Conservation (phyloP, 2,797 vertebrate species). For the Dendrocincla fuliginosa region DNA sequence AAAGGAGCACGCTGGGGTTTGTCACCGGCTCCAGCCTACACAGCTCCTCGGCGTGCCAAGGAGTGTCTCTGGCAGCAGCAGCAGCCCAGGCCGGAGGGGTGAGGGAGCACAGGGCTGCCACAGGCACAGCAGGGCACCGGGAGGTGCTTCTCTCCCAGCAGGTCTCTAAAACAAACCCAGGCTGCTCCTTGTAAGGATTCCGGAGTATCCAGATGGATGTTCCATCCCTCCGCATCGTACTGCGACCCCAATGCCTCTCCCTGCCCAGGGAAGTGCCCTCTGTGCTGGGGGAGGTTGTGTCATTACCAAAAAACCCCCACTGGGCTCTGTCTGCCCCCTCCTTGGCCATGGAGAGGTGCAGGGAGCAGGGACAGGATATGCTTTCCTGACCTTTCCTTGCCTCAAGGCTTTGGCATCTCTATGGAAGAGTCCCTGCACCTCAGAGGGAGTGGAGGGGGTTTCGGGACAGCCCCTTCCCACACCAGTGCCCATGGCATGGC, state of each 20-base stretch:
- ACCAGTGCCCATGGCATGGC: accelerated
- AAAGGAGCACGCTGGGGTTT: conserved; percentile 15
- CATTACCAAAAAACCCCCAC: background rate
- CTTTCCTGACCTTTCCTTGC: background rate
- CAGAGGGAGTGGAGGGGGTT: background rate
- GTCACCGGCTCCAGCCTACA: conserved; percentile 31
- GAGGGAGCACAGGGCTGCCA: background rate
- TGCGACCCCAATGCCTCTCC: accelerated
- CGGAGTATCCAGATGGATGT: background rate
- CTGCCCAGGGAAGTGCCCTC: background rate
- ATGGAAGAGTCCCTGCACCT: background rate
- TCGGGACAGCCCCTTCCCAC: background rate
- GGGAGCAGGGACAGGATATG: background rate
- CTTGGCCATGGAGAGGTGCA: background rate
- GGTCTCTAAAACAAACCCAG: background rate
- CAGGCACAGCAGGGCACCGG: background rate
- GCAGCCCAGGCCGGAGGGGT: background rate
- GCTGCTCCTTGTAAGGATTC: background rate
- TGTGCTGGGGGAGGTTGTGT: background rate
- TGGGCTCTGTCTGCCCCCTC: background rate
- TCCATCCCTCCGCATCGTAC: background rate
- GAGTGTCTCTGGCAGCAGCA: background rate
- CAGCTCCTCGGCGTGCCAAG: conserved; percentile 15
- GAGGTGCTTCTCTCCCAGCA: background rate
- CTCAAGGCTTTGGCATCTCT: accelerated